Conservation (phyloP, 2,888 invertebrate genomes). For the Nomada lathburiana region DNA sequence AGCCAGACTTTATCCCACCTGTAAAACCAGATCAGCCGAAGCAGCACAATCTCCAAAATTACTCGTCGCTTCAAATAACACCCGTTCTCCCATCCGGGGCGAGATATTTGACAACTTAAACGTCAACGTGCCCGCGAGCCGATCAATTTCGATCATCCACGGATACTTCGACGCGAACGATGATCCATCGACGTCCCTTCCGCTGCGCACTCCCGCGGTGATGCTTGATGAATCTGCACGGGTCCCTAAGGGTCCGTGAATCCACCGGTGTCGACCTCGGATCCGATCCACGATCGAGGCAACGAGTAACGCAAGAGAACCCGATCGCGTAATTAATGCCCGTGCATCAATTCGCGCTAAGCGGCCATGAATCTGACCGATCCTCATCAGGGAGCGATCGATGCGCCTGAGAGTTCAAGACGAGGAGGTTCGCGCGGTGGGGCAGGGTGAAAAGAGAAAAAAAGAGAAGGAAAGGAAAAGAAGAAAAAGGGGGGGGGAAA, state of each 20-base stretch:
- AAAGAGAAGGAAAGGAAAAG: not conserved
- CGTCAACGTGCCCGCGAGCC: not conserved
- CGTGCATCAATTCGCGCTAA: conserved; percentile 82
- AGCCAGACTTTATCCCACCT: too few species aligned
- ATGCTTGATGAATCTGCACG: conserved; percentile 59
- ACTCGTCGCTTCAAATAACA: too few species aligned
- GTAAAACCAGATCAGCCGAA: too few species aligned
- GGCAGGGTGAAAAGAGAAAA: not conserved
- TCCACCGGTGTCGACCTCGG: conserved; percentile 63
- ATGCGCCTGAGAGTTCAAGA: conserved; percentile 66
- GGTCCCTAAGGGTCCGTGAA: conserved; percentile 44
- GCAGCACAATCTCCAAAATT: too few species aligned
- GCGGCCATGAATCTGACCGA: conserved; percentile 73
- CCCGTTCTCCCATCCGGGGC: not conserved
- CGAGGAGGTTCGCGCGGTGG: conserved; percentile 66
- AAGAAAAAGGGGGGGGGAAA: conserved; percentile 17
- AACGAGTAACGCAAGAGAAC: conserved; percentile 48
- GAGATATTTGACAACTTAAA: conserved; percentile 5
- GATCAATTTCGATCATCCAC: conserved; percentile 17
- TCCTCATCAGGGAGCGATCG: conserved; percentile 76
- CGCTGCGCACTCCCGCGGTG: conserved; percentile 55
- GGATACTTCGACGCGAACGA: conserved; percentile 28
- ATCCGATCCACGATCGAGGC: conserved; percentile 70
- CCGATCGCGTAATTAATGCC: conserved; percentile 81
- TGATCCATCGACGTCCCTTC: conserved; percentile 42